Conservation (phyloP, 2,888 invertebrate species). For the Smittia sp. region DNA sequence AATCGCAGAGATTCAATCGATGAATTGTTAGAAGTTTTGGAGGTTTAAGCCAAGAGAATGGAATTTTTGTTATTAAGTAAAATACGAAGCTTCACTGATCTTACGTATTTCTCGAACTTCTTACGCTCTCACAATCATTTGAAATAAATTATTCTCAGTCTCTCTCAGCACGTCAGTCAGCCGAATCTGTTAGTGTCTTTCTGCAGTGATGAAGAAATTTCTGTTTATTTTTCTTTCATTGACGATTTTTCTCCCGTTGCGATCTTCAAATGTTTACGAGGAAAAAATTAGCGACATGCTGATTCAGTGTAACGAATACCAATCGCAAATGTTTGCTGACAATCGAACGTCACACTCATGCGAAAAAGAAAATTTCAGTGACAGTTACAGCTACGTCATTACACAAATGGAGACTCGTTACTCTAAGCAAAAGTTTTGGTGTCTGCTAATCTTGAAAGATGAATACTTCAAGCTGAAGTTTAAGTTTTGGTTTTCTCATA, state of each 20-base stretch:
- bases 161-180: too few species aligned
- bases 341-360: conserved; percentile 12
- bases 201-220: too few species aligned
- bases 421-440: background rate
- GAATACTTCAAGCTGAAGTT: background rate
- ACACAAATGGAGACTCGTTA: background rate
- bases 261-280: background rate
- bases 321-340: background rate
- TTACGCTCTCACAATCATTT: too few species aligned
- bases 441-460: background rate
- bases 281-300: conserved; percentile 10
- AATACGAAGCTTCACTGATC: too few species aligned
- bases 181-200: too few species aligned
- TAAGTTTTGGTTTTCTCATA: conserved; percentile 26
- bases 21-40: too few species aligned
- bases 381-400: conserved; percentile 10
- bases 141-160: too few species aligned
- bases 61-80: too few species aligned
- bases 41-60: too few species aligned
- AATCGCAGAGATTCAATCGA: too few species aligned
- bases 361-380: conserved; percentile 5
- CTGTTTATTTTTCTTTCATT: background rate
- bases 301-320: conserved; percentile 2
- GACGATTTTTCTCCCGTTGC: background rate
- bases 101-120: too few species aligned